Evolutionary conservation across 2,797 vertebrate genomes (phyloP), one percentile per base, ranked within the genome.

Genomic region (Gallinago stenura): DNA sequence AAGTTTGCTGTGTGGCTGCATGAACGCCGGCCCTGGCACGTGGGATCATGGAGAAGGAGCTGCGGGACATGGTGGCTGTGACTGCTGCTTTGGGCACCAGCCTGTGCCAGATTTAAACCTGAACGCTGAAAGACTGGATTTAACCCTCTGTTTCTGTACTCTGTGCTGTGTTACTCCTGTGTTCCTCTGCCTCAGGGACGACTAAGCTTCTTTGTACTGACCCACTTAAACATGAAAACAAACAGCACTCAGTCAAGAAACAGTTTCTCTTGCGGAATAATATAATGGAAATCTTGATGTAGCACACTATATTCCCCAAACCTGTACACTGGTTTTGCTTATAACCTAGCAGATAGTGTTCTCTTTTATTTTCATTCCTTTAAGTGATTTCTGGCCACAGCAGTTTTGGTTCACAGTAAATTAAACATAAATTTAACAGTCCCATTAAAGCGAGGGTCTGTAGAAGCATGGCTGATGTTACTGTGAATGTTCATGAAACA

Each of bases 11-110:
- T 45, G 43, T 35, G 20, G 56, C 30, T 33, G 12, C 33, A 24
- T 8, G 25, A 68, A 41, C 54, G n/a, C 6, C 41, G 35, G 50
- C 10, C 15, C 35, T 39, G 51, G 60, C 15, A n/a, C 0, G 0
- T 20, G 13, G 17, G 51, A 57, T 33, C 22, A 25, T 0, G 0
- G 13, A 50, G 60, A 54, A 43, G n/a, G 31, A 54, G 60, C 35
- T 60, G 31, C 7, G 22, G 60, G 43, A 57, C 17, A 37, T 1
- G 1, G 13, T 2, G 26, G 19, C 20, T 69, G 31, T 64, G 46
- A 43, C 20, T 57, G 25, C 12, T 87, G 25, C 35, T 82, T 66
- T 43, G 58, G 16, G 30, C 48, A 51, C 12, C 31, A 28, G 20
- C 24, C 25, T 76, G 12, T 26, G 13, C 12, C 50, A 51, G 39